Evolutionary conservation across 2,888 invertebrate species (phyloP), one percentile per base, ranked within the genome.

Genomic region (Mycogona germanica): DNA sequence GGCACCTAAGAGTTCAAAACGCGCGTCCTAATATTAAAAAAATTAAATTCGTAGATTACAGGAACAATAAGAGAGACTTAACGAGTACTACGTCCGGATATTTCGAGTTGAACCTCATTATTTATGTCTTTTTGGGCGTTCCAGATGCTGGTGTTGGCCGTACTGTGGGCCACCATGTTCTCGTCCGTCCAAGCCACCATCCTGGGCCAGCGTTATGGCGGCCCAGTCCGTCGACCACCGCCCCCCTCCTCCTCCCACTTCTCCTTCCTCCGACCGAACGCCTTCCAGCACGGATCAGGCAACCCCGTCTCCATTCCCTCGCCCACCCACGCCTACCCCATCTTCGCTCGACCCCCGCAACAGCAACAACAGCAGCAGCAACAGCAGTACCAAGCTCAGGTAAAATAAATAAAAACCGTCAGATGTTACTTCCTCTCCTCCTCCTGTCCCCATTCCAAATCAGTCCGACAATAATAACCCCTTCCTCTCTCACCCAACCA

Each of bases 341-440:
- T 46, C 41, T 25, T 55, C 17, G 37, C 46, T 38, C 28, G 44
- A 9, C 53, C 38, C 19, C 56, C 23, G 55, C 59, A 44, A 32
- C 30, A 35, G 29, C 51, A 49, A 38, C 49, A 37, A 38, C 35
- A 9, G 7, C 46, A 25, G 9, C 9, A 9, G 7, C 42, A 41
- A 35, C 35, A 35, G 12, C 12, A n/a, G n/a, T n/a, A n/a, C n/a
- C n/a, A n/a, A n/a, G n/a, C n/a, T n/a, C n/a, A n/a, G n/a, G n/a
- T n/a, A n/a, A n/a, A n/a, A n/a, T n/a, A n/a, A n/a, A n/a, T n/a
- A n/a, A n/a, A n/a, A n/a, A n/a, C n/a, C 35, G 35, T n/a, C 35
- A 32, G 35, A 9, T 12, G n/a, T 32, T 12, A 32, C 35, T n/a
- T 12, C 9, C 35, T 9, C 9, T 32, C n/a, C n/a, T 32, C 9